These are phyloP conservation scores for Papilio xuthus DNA, from an alignment of 1,140 invertebrate genomes.

Conservation along the genomic window DNA sequence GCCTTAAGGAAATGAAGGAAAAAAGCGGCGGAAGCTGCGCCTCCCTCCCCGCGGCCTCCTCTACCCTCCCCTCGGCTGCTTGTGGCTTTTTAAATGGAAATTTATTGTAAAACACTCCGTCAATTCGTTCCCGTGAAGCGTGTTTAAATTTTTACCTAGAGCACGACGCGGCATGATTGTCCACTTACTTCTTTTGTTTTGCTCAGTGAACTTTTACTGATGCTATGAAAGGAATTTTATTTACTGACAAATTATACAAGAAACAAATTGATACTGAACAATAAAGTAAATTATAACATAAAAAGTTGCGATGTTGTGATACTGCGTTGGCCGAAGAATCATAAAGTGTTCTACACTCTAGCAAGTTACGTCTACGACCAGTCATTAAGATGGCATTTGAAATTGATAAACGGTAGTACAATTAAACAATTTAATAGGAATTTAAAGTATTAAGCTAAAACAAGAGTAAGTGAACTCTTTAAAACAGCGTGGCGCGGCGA, in stretches of 20 bases:
- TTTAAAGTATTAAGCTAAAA: constrained; percentile 43
- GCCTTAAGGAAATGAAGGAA: constrained; percentile 78
- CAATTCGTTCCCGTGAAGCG: constrained; percentile 59
- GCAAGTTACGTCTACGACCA: not conserved
- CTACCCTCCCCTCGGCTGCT: constrained; percentile 50
- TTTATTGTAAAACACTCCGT: constrained; percentile 81
- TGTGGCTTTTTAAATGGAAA: constrained; percentile 81
- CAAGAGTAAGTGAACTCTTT: constrained; percentile 53
- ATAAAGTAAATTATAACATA: not conserved
- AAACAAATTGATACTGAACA: constrained; percentile 1
- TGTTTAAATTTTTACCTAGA: constrained; percentile 68
- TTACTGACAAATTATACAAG: constrained; percentile 35
- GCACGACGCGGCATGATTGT: constrained; percentile 45
- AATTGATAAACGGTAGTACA: not conserved
- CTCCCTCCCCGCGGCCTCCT: constrained; percentile 44
- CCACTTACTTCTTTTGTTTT: constrained; percentile 44
- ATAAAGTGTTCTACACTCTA: not conserved
- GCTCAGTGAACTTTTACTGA: constrained; percentile 17
- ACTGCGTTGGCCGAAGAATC: not conserved
- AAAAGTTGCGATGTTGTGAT: not conserved
- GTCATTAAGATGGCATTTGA: not conserved
- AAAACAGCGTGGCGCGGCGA: constrained; percentile 58
- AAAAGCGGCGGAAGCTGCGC: constrained; percentile 73
- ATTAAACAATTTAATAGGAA: not conserved
- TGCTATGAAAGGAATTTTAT: constrained; percentile 25